phyloP scores from a whole-genome alignment of 2,888 invertebrate genomes.

The Epinotia demarniana region DNA sequence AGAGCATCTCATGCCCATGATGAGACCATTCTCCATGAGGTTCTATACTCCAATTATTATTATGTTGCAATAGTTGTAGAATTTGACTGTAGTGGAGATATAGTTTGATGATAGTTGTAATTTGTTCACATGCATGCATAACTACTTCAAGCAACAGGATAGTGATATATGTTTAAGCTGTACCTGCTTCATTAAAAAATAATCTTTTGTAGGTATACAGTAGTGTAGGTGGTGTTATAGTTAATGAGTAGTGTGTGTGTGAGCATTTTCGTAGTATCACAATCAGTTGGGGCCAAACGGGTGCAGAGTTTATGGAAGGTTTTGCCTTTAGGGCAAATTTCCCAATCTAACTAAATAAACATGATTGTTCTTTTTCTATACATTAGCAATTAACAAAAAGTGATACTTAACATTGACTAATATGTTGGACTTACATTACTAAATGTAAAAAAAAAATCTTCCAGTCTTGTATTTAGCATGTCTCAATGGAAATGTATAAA shows the following conservation, averaged over 20 bases:
- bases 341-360: background rate
- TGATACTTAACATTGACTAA: too few species aligned
- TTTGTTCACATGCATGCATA: conserved; percentile 2
- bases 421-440: too few species aligned
- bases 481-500: too few species aligned
- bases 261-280: background rate
- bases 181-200: too few species aligned
- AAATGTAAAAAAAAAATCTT: too few species aligned
- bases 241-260: background rate
- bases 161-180: background rate
- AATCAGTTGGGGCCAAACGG: background rate
- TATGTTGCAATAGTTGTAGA: conserved; percentile 5
- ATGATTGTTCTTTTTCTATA: background rate
- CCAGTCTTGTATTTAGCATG: too few species aligned
- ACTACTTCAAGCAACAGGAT: background rate
- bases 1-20: conserved; percentile 78
- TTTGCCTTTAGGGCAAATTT: background rate
- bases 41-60: conserved; percentile 48
- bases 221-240: background rate
- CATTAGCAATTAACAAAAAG: too few species aligned
- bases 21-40: conserved; percentile 82
- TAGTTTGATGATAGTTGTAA: background rate
- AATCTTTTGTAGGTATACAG: background rate
- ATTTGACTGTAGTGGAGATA: background rate
- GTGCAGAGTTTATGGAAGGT: background rate